Evolutionary conservation across 2,113 vertebrate genomes (phyloP), one percentile per base, ranked within the genome.

Genomic region (Lagenorhynchus albirostris): DNA sequence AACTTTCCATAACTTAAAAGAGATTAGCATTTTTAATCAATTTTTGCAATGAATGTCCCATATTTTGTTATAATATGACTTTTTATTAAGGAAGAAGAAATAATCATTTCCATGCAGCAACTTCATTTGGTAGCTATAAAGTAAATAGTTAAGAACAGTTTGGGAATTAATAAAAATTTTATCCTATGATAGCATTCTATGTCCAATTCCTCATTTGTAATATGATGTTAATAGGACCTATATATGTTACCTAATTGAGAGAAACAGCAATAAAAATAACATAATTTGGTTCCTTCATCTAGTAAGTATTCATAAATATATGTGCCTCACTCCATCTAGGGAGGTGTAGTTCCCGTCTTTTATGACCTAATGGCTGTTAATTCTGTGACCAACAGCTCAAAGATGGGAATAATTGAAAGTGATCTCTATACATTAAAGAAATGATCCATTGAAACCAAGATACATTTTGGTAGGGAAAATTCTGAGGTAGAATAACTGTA

Each of bases 371-470:
- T 95, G 73, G 71, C 41, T 84, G 62, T 60, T 96, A 77, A 95
- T 95, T 97, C 53, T 94, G 71, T 82, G 82, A 62, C 71, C 85
- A 94, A 87, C 76, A 94, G 60, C 92, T 92, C 67, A 77, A 88
- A 94, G 90, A 82, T 92, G 55, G 58, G 23, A 91, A 89, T 95
- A 95, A 89, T 92, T 95, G n/a, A 67, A 89, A 82, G 38, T 62
- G 60, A 62, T 95, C 60, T 89, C 79, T 94, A 38, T 47, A 53
- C 47, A 92, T 94, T 96, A 96, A n/a, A 97, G 67, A 82, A 96
- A 94, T 86, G 65, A 92, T 85, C 73, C 90, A 58, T 79, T 91
- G 93, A 89, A 95, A 81, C 71, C 14, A 70, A 89, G 76, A 38
- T 41, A 91, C 58, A 95, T 93, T 85, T 81, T 89, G 7, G 79